Conservation (phyloP, 2,113 vertebrate species). For the Oceanodroma tethys region DNA sequence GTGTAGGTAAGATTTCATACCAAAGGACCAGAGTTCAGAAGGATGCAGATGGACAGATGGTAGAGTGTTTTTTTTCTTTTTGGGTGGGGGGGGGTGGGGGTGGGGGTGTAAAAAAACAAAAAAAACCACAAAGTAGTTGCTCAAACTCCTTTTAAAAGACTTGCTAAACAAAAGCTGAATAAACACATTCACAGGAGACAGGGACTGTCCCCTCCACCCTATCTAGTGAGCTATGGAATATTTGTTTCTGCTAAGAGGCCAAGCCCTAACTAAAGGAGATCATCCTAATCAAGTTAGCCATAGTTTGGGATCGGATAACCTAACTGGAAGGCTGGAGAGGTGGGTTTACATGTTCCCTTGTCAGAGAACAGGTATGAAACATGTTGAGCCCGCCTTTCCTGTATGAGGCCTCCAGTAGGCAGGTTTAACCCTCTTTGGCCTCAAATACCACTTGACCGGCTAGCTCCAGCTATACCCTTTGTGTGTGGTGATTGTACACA, state of each 20-base stretch:
- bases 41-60: background rate
- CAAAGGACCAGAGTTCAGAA: background rate
- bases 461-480: background rate
- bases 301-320: background rate
- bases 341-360: background rate
- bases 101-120: too few relatives aligned
- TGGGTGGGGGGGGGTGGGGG: too few relatives aligned
- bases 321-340: background rate
- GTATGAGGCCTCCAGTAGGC: background rate
- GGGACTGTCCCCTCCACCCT: background rate
- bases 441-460: background rate
- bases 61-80: too few relatives aligned
- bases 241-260: background rate
- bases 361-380: background rate
- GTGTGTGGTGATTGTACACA: background rate
- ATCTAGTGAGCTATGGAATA: background rate
- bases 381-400: background rate
- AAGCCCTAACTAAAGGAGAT: background rate
- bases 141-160: background rate
- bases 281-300: background rate
- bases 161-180: background rate
- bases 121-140: background rate
- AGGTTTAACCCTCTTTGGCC: background rate
- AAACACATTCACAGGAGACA: background rate
- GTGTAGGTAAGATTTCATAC: rapidly evolving